Conservation (phyloP, 2,113 vertebrate genomes). For the Tragelaphus buxtoni region DNA sequence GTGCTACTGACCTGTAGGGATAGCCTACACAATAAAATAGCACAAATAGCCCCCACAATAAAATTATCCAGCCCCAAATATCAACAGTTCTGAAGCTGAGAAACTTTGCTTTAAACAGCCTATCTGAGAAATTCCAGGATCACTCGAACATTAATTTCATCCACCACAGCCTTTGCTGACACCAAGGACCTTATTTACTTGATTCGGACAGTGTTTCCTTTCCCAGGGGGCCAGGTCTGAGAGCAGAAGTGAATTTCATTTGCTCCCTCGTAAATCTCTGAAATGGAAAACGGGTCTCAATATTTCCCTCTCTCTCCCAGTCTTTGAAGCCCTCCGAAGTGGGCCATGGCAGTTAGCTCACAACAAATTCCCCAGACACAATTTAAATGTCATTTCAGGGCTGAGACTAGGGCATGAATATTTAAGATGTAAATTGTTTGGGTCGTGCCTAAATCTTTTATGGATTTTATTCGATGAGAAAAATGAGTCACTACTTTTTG, state of each 20-base stretch:
- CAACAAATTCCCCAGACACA: slow-evolving; percentile 33
- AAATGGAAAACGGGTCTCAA: slow-evolving; percentile 43
- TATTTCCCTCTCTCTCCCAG: background rate
- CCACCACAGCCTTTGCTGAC: background rate
- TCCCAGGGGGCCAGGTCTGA: background rate
- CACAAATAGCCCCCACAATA: too few species aligned
- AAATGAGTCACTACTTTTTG: slow-evolving; percentile 71
- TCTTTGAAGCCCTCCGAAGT: background rate
- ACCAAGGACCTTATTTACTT: slow-evolving; percentile 4
- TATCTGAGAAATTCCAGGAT: background rate
- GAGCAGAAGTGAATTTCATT: background rate
- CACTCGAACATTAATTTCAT: background rate
- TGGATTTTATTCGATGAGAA: slow-evolving; percentile 69
- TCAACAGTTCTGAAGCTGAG: background rate
- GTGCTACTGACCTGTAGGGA: background rate
- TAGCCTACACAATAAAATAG: too few species aligned
- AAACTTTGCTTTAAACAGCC: background rate
- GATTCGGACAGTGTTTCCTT: slow-evolving; percentile 1
- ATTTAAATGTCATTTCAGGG: slow-evolving; percentile 65
- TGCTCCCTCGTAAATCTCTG: slow-evolving; percentile 52
- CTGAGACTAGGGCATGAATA: slow-evolving; percentile 53
- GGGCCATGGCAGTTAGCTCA: background rate
- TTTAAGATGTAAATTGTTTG: slow-evolving; percentile 69
- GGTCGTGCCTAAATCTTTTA: slow-evolving; percentile 62
- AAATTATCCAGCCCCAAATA: background rate